A percentile compares a stretch with the other conserved stretches of the same genome.
phyloP scores from a whole-genome alignment of 2,113 vertebrate species.

The Rhinoptilus africanus region DNA sequence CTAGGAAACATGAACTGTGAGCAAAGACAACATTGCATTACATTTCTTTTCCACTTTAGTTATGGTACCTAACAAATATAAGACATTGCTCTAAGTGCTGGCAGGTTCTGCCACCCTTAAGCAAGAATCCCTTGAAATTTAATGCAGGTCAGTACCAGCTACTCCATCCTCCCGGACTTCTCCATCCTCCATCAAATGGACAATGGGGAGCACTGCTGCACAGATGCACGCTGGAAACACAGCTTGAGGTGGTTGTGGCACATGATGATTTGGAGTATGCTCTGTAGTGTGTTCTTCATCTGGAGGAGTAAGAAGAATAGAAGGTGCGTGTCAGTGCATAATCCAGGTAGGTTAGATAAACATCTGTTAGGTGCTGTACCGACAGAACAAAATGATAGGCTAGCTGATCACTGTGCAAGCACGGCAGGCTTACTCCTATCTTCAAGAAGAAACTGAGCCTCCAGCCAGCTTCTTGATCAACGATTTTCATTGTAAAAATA shows the following conservation, averaged over 20 bases:
- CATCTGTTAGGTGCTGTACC: background rate
- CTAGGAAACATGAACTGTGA: background rate
- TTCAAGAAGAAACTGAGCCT: background rate
- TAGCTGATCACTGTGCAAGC: background rate
- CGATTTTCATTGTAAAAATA: background rate
- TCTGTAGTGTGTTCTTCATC: conserved; percentile 96
- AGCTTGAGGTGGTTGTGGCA: conserved; percentile 93
- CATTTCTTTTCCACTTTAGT: background rate
- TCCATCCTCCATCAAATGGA: conserved; percentile 97
- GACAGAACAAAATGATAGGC: background rate
- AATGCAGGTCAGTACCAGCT: conserved; percentile 78
- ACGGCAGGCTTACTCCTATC: background rate
- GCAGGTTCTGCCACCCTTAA: background rate
- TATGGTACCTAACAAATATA: background rate
- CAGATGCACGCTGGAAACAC: conserved; percentile 99
- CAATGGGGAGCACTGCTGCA: conserved; percentile 94
- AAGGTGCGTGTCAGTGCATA: background rate
- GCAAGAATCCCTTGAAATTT: background rate
- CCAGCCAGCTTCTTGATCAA: background rate
- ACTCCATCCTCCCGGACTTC: conserved; percentile 96
- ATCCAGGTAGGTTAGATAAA: background rate
- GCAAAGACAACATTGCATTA: background rate
- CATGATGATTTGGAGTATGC: conserved; percentile 94
- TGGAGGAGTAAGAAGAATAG: conserved; percentile 27
- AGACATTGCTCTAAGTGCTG: background rate